phyloP scores from a whole-genome alignment of 2,113 vertebrate species.

The Coptodon bakossiorum region DNA sequence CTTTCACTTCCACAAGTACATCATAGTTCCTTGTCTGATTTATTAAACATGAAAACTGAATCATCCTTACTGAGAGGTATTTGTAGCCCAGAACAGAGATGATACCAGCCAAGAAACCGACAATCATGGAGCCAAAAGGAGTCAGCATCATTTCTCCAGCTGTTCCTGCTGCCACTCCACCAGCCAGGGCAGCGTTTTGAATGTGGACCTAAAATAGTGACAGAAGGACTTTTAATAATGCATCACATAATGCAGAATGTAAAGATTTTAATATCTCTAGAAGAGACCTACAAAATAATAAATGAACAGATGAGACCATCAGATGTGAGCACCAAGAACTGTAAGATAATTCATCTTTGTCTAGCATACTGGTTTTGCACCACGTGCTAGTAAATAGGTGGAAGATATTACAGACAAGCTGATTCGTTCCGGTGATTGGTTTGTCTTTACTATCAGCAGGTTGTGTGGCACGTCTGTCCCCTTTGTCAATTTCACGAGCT shows the following conservation, averaged over 20 bases:
- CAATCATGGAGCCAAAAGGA: constrained; percentile 82
- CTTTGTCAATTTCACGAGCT: background rate
- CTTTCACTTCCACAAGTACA: background rate
- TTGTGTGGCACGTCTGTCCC: background rate
- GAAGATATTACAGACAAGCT: background rate
- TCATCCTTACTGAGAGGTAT: constrained; percentile 76
- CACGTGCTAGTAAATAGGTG: background rate
- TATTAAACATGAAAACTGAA: background rate
- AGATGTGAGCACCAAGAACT: background rate
- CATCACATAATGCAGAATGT: background rate
- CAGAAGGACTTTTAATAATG: background rate
- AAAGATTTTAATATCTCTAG: background rate
- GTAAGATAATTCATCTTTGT: background rate
- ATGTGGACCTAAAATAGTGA: constrained; percentile 77
- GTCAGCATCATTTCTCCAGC: constrained; percentile 91
- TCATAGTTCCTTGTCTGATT: background rate
- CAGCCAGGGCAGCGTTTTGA: constrained; percentile 86
- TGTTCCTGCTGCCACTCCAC: constrained; percentile 81
- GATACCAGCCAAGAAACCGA: constrained; percentile 80
- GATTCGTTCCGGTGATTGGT: background rate
- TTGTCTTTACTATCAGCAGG: background rate
- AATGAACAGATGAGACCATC: background rate
- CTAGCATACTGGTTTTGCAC: background rate
- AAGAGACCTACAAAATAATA: background rate
- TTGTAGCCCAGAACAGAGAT: constrained; percentile 83